A percentile compares a stretch with the other conserved stretches of the same genome.
Evolutionary conservation across 2,888 invertebrate species (phyloP).

Genomic region (Barypeithes pellucidus): DNA sequence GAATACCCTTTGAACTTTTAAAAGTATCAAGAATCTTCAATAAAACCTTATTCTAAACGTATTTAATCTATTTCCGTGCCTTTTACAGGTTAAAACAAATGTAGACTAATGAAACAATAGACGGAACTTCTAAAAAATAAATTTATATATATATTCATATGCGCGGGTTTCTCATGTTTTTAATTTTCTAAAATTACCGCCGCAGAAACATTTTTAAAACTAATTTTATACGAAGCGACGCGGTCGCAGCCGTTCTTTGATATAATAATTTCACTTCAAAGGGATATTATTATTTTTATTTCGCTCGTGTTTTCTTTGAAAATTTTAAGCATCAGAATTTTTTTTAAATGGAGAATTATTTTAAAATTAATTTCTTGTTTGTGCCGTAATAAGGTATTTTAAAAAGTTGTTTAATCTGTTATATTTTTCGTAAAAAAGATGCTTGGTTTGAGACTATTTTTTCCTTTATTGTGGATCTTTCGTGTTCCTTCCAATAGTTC

Average conservation of each 20-base stretch:
- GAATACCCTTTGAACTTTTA: too few species aligned
- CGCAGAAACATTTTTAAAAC: background rate
- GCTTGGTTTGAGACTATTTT: too few species aligned
- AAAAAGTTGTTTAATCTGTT: background rate
- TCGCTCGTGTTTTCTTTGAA: background rate
- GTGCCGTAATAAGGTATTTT: background rate
- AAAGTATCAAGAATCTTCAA: too few species aligned
- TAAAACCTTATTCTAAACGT: too few species aligned
- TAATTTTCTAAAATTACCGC: background rate
- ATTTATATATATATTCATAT: too few species aligned
- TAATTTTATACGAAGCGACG: background rate
- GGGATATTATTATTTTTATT: constrained; percentile 13
- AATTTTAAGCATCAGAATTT: background rate
- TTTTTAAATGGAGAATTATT: background rate
- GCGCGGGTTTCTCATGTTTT: background rate
- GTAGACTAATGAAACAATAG: too few species aligned
- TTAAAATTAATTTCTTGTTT: background rate
- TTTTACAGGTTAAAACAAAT: too few species aligned
- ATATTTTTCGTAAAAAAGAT: too few species aligned
- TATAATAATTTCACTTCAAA: constrained; percentile 27
- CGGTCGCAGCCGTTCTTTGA: background rate
- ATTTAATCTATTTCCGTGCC: too few species aligned
- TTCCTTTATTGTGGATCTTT: too few species aligned
- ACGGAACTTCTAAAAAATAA: too few species aligned
- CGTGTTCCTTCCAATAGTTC: too few species aligned